Percentiles rank a stretch among this genome's conserved stretches.
Conservation (phyloP, 1,140 invertebrate species). For the Aphelinus certus region DNA sequence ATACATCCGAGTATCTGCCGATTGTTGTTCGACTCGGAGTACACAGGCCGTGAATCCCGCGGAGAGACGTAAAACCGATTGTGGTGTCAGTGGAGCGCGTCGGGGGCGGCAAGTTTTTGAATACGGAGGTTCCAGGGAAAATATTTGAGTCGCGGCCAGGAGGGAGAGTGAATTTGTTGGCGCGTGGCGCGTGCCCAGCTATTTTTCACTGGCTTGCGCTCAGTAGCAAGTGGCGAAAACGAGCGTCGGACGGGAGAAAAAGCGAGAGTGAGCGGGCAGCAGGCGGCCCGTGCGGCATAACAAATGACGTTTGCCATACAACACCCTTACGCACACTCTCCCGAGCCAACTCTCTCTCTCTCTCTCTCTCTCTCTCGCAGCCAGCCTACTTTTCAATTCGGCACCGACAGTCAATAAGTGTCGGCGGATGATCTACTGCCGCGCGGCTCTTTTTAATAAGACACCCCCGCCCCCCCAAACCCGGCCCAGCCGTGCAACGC, state of each 20-base stretch:
- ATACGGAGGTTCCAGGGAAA: too few species aligned
- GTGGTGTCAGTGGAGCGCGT: too few species aligned
- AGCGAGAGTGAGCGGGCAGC: conserved; percentile 12
- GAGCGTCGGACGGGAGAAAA: conserved; percentile 14
- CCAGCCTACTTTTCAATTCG: conserved; percentile 61
- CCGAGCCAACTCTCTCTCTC: too few species aligned
- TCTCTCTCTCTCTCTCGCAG: too few species aligned
- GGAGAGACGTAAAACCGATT: too few species aligned
- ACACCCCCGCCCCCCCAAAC: conserved; percentile 31
- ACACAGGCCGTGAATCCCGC: too few species aligned
- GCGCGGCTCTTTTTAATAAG: conserved; percentile 51
- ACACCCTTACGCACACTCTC: conserved; percentile 44
- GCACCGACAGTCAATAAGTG: conserved; percentile 60
- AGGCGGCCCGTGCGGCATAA: conserved; percentile 43
- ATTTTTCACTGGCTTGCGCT: conserved; percentile 52
- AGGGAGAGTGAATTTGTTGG: conserved; percentile 8
- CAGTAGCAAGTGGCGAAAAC: conserved; percentile 35
- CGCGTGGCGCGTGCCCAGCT: conserved; percentile 39
- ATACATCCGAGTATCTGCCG: too few species aligned
- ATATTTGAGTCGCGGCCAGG: conserved; percentile 10
- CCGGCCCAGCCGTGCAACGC: conserved; percentile 15
- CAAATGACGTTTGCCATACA: conserved; percentile 49
- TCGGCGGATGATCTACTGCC: conserved; percentile 59
- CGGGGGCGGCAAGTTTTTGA: too few species aligned
- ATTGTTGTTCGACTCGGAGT: too few species aligned